Percentiles rank a stretch among this genome's conserved stretches.
Conservation (phyloP, 1,140 invertebrate genomes). For the Eriosoma lanigerum region DNA sequence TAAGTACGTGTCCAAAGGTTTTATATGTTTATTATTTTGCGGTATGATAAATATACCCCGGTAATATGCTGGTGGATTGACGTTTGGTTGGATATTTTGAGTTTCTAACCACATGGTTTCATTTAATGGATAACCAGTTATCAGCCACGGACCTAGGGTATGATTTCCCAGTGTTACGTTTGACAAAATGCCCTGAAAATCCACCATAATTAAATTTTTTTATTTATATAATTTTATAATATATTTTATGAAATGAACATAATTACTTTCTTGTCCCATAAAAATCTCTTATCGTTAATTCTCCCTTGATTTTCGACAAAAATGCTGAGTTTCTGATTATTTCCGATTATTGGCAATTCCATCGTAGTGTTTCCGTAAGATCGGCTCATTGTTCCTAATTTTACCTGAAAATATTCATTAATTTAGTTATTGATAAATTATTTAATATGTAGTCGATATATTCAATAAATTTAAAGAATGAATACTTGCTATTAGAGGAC, state of each 20-base stretch:
- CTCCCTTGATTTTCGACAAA: conserved; percentile 45
- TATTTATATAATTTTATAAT: neutral
- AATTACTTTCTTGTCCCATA: conserved; percentile 70
- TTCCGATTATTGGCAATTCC: neutral
- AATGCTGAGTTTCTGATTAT: conserved; percentile 16
- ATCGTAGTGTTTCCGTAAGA: neutral
- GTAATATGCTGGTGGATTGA: conserved; percentile 39
- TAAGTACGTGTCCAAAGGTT: conserved; percentile 50
- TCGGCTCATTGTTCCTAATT: conserved; percentile 8
- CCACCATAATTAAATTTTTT: too few species aligned
- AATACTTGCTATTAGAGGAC: too few species aligned
- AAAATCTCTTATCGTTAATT: conserved; percentile 65
- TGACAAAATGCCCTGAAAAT: conserved; percentile 43
- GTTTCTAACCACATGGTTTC: conserved; percentile 44
- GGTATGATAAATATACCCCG: conserved; percentile 39
- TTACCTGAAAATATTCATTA: neutral
- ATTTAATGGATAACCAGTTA: conserved; percentile 48
- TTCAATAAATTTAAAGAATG: too few species aligned
- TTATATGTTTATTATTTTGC: neutral
- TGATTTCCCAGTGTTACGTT: conserved; percentile 15
- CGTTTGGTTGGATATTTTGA: neutral
- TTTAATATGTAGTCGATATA: too few species aligned
- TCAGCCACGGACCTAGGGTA: conserved; percentile 39
- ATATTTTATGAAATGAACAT: neutral
- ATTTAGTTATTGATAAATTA: too few species aligned